Base-by-base conservation (phyloP, 2,888 invertebrate species). In the Onchidella celtica region DNA sequence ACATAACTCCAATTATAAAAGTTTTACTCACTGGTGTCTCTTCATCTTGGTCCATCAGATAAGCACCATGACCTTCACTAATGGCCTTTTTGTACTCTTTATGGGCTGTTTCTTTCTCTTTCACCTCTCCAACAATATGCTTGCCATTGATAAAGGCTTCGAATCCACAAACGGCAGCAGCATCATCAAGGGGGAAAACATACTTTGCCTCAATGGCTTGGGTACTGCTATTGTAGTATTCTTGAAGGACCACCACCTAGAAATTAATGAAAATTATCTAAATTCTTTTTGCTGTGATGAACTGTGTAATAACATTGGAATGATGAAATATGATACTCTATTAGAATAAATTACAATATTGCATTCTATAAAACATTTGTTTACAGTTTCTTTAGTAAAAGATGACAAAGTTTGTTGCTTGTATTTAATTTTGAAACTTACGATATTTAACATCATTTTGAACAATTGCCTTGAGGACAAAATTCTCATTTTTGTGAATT, bases 71-170 rank as follows among this genome's bases (percentile, higher is more conserved):
- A 17, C 93, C 93, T 82, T 92, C 88, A 80, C 89, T 87, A 73
- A 94, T 89, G 38, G 94, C 94, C 83, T 93, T 88, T 83, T 89
- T 90, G 86, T 94, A 94, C 79, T 93, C 93, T 59, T 87, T 86
- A 76, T 91, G 91, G 9, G 93, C 94, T 27, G 86, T 86, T 82
- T 93, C 91, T 82, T 93, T 94, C 86, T 93, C 93, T 83, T 94
- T 93, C 75, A 93, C 92, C 80, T 91, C 89, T 17, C 93, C 93
- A 3, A 93, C 87, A 21, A 94, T 90, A 83, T 93, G 93, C 79
- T 93, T 93, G 63, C 91, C 92, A 84, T 93, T 93, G 83, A 94
- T 93, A 86, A 91, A 93, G 1, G 93, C 94, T 83, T 94, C 94
- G 87, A 94, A 94, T 0, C 93, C 93, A 87, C 93, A 93, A 38